These are phyloP conservation scores for Nephrocerus scutellatus DNA, from an alignment of 2,888 invertebrate genomes.

Conservation along the genomic window DNA sequence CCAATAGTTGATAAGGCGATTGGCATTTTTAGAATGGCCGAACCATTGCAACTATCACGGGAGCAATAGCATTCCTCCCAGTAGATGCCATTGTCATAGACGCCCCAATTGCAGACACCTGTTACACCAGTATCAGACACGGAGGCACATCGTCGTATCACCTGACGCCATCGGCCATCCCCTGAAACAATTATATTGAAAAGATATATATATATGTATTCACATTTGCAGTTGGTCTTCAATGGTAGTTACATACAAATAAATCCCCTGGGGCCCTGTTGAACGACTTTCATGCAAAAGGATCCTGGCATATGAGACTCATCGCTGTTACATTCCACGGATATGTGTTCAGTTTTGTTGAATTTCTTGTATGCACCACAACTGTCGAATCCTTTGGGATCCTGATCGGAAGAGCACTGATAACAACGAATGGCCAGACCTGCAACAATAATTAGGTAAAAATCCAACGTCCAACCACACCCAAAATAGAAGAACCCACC, in stretches of 20 bases:
- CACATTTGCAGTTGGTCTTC: too few relatives aligned
- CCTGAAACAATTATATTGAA: too few relatives aligned
- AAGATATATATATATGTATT: too few relatives aligned
- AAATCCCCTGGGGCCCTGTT: slow-evolving; percentile 89
- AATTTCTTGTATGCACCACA: slow-evolving; percentile 87
- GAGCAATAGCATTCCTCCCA: slow-evolving; percentile 97
- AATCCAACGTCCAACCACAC: too few relatives aligned
- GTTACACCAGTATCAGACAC: slow-evolving; percentile 87
- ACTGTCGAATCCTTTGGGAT: slow-evolving; percentile 65
- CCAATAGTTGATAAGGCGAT: slow-evolving; percentile 23
- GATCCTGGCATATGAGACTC: slow-evolving; percentile 92
- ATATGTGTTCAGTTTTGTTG: slow-evolving; percentile 75
- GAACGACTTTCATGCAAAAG: slow-evolving; percentile 91
- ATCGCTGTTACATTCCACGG: slow-evolving; percentile 89
- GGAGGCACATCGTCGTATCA: slow-evolving; percentile 81
- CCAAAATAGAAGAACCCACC: too few relatives aligned
- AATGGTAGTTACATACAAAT: slow-evolving; percentile 70
- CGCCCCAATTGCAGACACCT: slow-evolving; percentile 95
- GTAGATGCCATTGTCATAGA: slow-evolving; percentile 88
- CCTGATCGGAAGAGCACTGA: slow-evolving; percentile 85
- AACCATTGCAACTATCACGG: slow-evolving; percentile 75
- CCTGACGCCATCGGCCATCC: slow-evolving; percentile 92
- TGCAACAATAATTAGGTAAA: too few relatives aligned
- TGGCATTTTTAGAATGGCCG: slow-evolving; percentile 20
- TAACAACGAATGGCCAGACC: slow-evolving; percentile 72